These are phyloP conservation scores for Nebria ingens DNA, from an alignment of 1,140 invertebrate genomes.

Conservation along the genomic window DNA sequence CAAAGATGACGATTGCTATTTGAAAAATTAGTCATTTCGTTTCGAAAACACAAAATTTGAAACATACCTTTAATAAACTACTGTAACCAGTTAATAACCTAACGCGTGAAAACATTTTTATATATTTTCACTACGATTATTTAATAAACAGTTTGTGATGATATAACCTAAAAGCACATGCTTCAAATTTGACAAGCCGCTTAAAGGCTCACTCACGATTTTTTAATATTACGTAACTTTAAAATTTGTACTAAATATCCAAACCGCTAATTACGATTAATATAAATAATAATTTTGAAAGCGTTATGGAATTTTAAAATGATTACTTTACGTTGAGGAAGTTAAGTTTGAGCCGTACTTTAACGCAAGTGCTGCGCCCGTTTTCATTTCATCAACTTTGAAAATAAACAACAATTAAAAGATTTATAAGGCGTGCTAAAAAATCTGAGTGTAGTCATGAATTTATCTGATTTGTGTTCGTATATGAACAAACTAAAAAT, in stretches of 20 bases:
- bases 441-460: background rate
- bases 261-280: too few relatives aligned
- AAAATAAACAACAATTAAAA: background rate
- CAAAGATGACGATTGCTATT: background rate
- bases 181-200: background rate
- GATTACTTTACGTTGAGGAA: too few relatives aligned
- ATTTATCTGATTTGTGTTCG: background rate
- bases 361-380: background rate
- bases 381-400: background rate
- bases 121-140: background rate
- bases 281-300: too few relatives aligned
- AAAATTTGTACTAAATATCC: too few relatives aligned
- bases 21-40: conserved; percentile 1
- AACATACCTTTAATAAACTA: conserved; percentile 6
- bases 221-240: too few relatives aligned
- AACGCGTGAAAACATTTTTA: conserved; percentile 1
- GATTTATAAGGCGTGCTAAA: background rate
- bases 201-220: too few relatives aligned
- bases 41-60: too few relatives aligned
- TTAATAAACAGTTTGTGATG: background rate
- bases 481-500: background rate
- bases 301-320: too few relatives aligned
- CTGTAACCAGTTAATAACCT: background rate
- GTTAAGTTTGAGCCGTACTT: too few relatives aligned
- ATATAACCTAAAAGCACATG: background rate